phyloP scores from a whole-genome alignment of 1,140 invertebrate genomes.

The Drosophila orena region DNA sequence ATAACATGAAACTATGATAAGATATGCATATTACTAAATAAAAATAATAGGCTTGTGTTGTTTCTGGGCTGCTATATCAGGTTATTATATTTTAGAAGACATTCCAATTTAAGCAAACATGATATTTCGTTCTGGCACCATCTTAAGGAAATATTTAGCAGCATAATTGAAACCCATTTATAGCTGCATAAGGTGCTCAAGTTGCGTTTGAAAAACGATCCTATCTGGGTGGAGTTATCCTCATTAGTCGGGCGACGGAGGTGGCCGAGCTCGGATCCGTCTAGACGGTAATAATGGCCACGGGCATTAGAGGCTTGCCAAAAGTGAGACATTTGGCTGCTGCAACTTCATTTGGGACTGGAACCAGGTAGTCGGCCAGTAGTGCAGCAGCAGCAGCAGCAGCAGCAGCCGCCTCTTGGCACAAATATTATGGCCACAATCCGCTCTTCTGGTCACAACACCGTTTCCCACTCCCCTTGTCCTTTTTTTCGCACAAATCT shows the following conservation, averaged over 20 bases:
- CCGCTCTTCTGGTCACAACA: constrained; percentile 53
- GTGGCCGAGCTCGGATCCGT: constrained; percentile 20
- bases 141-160: neutral
- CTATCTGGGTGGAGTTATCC: constrained; percentile 5
- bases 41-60: too few relatives aligned
- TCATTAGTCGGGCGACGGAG: constrained; percentile 56
- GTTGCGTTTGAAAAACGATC: neutral
- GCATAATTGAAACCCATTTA: neutral
- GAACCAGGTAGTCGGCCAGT: constrained; percentile 26
- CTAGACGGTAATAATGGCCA: constrained; percentile 63
- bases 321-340: constrained; percentile 63
- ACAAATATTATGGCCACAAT: constrained; percentile 80
- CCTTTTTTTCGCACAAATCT: constrained; percentile 69
- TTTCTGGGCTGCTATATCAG: too few relatives aligned
- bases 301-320: constrained; percentile 27
- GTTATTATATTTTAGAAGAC: too few relatives aligned
- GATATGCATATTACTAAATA: too few relatives aligned
- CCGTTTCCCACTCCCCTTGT: neutral
- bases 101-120: neutral
- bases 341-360: constrained; percentile 64
- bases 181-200: neutral
- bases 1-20: too few relatives aligned
- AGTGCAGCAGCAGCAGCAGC: constrained; percentile 24
- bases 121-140: neutral
- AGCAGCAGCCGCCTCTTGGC: constrained; percentile 25